Base-by-base conservation (phyloP, 1,140 invertebrate species). In the Drosophila burlai region DNA sequence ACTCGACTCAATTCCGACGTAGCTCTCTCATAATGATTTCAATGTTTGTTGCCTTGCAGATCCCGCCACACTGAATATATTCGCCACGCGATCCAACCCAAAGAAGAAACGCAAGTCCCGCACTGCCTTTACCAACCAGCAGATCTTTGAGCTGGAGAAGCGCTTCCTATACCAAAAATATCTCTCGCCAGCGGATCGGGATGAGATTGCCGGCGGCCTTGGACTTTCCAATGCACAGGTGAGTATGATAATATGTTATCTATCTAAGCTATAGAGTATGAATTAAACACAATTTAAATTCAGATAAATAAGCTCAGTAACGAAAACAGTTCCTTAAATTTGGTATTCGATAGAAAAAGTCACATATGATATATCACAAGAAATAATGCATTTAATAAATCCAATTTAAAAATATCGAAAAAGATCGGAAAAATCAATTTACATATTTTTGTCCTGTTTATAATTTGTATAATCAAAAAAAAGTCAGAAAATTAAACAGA, bases 71-170 rank as follows among this genome's bases (percentile, higher is more conserved):
- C 93, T 97, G 67, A 97, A 97, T 93, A 95, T 97, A 75, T 99
- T 99, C 95, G 98, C 98, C 93, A 96, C 96, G 83, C 95, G 98
- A 54, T 97, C 98, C 64, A 97, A 98, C 87, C 96, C 98, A 76
- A 99, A 99, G 94, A 99, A 99, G 95, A 98, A 99, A 91, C 95
- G 98, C 93, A 99, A 99, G 95, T 99, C 98, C n/a, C 94, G 99
- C 82, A 99, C 99, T 3, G 98, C 98, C 1, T 99, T 99, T 94
- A 99, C 98, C 57, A 99, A 99, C 94, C 98, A 99, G 93, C 99
- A 99, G 94, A 99, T 99, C 61, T 99, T 99, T 93, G 98, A 99
- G 94, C 94, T 99, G 89, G 99, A 99, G 93, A 99, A 99, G 92
- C 94, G 98, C 62, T 99, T 99, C 94, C 95, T 99, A 6, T 98